A percentile compares a stretch with the other conserved stretches of the same genome.
phyloP scores from a whole-genome alignment of 2,113 vertebrate species.

The Silurus glanis region DNA sequence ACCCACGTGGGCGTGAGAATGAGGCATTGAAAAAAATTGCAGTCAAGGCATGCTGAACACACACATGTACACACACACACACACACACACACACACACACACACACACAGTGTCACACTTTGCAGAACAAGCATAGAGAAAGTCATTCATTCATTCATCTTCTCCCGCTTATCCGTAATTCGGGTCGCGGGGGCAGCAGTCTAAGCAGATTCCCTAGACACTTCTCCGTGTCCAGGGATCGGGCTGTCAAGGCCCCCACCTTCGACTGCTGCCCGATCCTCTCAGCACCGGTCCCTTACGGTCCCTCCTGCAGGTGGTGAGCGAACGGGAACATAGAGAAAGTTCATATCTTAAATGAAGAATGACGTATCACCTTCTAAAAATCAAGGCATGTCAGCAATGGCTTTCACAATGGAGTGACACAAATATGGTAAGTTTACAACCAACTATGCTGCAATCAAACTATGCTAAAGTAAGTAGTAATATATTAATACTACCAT shows the following conservation, averaged over 20 bases:
- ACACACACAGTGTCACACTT: constrained; percentile 8
- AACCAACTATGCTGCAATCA: background rate
- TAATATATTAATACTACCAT: background rate
- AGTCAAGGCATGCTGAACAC: constrained; percentile 8
- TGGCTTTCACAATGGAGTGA: background rate
- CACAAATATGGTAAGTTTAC: background rate
- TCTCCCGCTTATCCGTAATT: no score
- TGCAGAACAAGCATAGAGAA: constrained; percentile 4
- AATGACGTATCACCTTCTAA: constrained; percentile 1
- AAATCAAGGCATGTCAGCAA: background rate
- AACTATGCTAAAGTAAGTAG: background rate
- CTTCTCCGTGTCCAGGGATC: no score
- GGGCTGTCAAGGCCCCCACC: no score
- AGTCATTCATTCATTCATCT: no score
- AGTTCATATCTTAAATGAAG: constrained; percentile 17
- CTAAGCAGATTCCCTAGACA: no score
- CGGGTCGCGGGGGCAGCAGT: no score
- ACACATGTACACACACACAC: constrained; percentile 6
- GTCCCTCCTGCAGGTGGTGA: no score
- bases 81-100: constrained; percentile 28
- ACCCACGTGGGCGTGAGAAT: constrained; percentile 20
- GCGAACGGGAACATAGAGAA: no score
- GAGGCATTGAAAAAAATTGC: background rate
- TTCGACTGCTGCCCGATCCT: no score
- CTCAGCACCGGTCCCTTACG: no score